Percentiles rank a stretch among this genome's conserved stretches.
phyloP scores from a whole-genome alignment of 2,113 vertebrate genomes.

The Callipepla californica region DNA sequence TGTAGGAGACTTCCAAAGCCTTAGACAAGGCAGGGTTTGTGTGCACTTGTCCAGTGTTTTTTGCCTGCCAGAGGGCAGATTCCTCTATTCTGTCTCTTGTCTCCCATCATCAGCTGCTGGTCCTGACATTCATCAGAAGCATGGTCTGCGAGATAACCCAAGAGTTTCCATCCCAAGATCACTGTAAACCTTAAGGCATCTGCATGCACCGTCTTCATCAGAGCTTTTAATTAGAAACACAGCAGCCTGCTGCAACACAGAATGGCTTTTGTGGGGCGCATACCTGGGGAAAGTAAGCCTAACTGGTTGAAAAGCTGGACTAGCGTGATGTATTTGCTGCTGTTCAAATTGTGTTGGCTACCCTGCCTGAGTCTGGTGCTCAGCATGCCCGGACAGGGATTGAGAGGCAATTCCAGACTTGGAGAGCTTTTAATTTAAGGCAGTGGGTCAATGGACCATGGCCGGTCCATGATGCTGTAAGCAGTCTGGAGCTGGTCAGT shows the following conservation, averaged over 20 bases:
- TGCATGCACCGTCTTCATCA: neutral
- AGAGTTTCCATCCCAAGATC: neutral
- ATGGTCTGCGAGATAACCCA: neutral
- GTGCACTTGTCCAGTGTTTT: neutral
- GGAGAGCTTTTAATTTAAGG: neutral
- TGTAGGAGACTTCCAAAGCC: neutral
- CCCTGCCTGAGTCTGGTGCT: neutral
- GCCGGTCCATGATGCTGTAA: neutral
- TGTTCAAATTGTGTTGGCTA: neutral
- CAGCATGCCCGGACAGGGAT: rapidly evolving
- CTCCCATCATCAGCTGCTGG: neutral
- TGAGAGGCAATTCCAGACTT: neutral
- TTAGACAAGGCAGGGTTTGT: neutral
- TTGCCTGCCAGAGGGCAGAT: neutral
- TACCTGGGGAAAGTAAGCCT: neutral
- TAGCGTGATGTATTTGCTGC: neutral
- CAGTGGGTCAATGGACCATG: neutral
- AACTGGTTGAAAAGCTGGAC: neutral
- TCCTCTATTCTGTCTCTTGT: neutral
- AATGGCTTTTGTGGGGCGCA: neutral
- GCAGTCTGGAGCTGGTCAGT: constrained; percentile 2
- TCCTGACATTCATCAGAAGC: neutral
- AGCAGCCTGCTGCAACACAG: neutral
- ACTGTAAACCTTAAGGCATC: neutral
- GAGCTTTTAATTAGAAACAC: neutral